Base-by-base conservation (phyloP, 2,113 vertebrate species). In the Neolamprologus ventralis region DNA sequence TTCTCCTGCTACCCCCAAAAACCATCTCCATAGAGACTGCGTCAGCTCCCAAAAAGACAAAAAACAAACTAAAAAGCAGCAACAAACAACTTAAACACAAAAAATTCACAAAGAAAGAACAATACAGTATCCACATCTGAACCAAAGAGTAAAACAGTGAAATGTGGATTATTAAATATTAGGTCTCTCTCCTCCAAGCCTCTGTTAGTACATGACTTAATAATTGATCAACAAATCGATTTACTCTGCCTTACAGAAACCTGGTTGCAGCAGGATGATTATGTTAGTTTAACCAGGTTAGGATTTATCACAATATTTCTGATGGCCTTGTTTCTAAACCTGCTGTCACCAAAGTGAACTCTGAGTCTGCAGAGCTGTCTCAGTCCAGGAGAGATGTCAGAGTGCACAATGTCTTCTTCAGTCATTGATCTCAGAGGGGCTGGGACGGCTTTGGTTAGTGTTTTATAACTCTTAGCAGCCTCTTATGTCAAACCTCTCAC, bases 1-100 rank as follows among this genome's bases (percentile, higher is more conserved):
- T 26, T 21, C 54, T 14, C 21, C 54, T 26, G 6, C 4, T 13
- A 23, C 21, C 11, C 19, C 19, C 9, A 2, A 2, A 57, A 26
- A 7, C 12, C 54, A 7, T 57, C 54, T 57, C 54, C 21, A 26
- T 1, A 14, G 21, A 55, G 21, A 55, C 54, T 1, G 21, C 2
- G 54, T 26, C 54, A 0, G 54, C 21, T 55, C 0, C 54, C 11
- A 55, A 55, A 26, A 0, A 55, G 21, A 26, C 21, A 13, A 0
- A 54, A 23, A 55, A 7, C 11, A 55, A 55, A 55, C 21, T 23
- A 55, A 55, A 55, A 13, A 55, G 2, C 53, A 55, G 11, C 21
- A 55, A 23, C 0, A 55, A 55, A 13, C 21, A 55, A 55, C 11
- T 55, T 23, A 55, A 55, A 55, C 53, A 55, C 0, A 54, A 12